Evolutionary conservation across 2,113 vertebrate species (phyloP).

Genomic region (Hippocampus zosterae): DNA sequence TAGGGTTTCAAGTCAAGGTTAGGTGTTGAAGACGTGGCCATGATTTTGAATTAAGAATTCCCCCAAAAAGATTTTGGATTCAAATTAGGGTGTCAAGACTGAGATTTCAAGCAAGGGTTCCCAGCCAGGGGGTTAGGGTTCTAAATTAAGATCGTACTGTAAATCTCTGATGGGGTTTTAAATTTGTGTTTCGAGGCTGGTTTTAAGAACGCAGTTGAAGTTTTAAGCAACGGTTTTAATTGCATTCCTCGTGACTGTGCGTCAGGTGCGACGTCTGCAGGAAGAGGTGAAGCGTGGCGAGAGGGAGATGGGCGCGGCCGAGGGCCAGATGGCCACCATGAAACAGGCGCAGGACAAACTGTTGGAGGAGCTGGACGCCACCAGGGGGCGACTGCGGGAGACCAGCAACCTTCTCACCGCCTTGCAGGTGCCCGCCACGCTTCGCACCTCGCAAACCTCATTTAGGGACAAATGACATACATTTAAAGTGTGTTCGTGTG

Average conservation of each 20-base stretch:
- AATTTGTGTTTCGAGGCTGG: neutral
- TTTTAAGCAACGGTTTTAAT: neutral
- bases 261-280: constrained; percentile 82
- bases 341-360: constrained; percentile 92
- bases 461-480: neutral
- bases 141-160: neutral
- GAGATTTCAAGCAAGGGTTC: neutral
- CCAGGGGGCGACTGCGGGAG: constrained; percentile 83
- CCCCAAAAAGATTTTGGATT: too few relatives aligned
- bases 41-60: too few relatives aligned
- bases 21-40: neutral
- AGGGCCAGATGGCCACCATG: constrained; percentile 86
- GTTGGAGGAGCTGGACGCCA: constrained; percentile 88
- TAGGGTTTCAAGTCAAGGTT: neutral
- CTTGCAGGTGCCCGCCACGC: constrained; percentile 76
- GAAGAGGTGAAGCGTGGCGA: constrained; percentile 84
- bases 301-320: constrained; percentile 81
- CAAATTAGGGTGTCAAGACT: too few relatives aligned
- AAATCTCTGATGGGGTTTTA: too few relatives aligned
- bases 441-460: neutral
- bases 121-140: neutral
- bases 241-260: neutral
- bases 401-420: constrained; percentile 88
- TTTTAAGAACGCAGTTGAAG: neutral
- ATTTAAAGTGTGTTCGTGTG: neutral